Percentiles rank a stretch among this genome's conserved stretches.
phyloP scores from a whole-genome alignment of 2,113 vertebrate genomes.

The Callorhinus ursinus region DNA sequence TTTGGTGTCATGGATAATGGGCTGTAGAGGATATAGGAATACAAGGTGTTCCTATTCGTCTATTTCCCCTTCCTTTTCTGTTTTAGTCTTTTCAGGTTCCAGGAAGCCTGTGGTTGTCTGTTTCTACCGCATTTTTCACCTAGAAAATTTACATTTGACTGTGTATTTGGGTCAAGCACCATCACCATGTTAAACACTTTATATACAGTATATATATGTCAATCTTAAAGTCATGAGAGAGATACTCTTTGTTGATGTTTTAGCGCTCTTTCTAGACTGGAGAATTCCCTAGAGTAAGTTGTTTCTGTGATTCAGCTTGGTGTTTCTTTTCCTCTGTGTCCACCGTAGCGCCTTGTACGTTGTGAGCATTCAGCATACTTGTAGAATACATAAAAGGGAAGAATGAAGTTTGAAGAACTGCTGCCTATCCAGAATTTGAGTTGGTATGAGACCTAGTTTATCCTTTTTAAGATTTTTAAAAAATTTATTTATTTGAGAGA shows the following conservation, averaged over 20 bases:
- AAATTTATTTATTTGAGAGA: too few relatives aligned
- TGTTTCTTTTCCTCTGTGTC: neutral
- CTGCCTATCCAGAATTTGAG: neutral
- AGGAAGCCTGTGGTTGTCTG: neutral
- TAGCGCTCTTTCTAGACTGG: neutral
- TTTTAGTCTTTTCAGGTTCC: neutral
- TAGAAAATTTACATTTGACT: neutral
- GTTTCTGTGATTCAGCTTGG: neutral
- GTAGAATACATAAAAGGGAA: neutral
- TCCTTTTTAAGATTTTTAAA: neutral
- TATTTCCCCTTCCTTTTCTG: neutral
- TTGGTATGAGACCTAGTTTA: neutral
- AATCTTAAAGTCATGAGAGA: neutral
- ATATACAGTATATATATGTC: neutral
- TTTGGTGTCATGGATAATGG: neutral
- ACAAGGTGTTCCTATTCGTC: neutral
- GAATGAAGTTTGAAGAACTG: neutral
- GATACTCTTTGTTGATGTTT: neutral
- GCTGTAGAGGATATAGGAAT: neutral
- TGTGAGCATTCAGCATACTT: neutral
- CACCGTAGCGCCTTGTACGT: neutral
- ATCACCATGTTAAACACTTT: neutral
- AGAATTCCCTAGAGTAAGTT: neutral
- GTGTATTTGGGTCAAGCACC: neutral
- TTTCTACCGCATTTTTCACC: neutral